These are phyloP conservation scores for Tetropium fuscum DNA, from an alignment of 2,888 invertebrate genomes.

Conservation along the genomic window DNA sequence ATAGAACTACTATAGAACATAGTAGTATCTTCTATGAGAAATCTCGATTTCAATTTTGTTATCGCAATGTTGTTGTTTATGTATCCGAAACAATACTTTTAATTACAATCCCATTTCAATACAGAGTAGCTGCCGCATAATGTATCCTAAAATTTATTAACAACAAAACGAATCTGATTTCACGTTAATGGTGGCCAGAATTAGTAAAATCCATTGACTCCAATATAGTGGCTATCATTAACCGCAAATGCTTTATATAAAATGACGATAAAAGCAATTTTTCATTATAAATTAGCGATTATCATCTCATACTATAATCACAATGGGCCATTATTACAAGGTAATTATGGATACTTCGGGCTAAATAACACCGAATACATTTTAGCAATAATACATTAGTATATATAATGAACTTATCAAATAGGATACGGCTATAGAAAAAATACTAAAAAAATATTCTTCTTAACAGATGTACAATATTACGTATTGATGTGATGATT, in stretches of 20 bases:
- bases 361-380: conserved; percentile 3
- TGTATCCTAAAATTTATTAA: neutral
- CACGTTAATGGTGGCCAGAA: conserved; percentile 4
- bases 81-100: too few species aligned
- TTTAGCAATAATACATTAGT: conserved; percentile 9
- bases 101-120: too few species aligned
- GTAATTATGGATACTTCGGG: conserved; percentile 5
- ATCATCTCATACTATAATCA: conserved; percentile 17
- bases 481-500: too few species aligned
- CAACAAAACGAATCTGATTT: neutral
- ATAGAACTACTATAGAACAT: too few species aligned
- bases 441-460: too few species aligned
- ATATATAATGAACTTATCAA: too few species aligned
- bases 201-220: conserved; percentile 14
- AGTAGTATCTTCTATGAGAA: too few species aligned
- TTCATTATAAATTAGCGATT: conserved; percentile 23
- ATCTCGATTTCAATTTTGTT: too few species aligned
- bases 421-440: too few species aligned
- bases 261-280: conserved; percentile 25
- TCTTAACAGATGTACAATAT: too few species aligned
- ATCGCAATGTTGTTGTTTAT: too few species aligned
- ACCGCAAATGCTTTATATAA: conserved; percentile 14
- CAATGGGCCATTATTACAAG: conserved; percentile 18
- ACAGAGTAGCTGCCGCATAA: neutral
- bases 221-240: neutral